A percentile compares a stretch with the other conserved stretches of the same genome.
These are phyloP conservation scores for Trachelus stipa DNA, from an alignment of 2,888 invertebrate genomes.

Conservation along the genomic window DNA sequence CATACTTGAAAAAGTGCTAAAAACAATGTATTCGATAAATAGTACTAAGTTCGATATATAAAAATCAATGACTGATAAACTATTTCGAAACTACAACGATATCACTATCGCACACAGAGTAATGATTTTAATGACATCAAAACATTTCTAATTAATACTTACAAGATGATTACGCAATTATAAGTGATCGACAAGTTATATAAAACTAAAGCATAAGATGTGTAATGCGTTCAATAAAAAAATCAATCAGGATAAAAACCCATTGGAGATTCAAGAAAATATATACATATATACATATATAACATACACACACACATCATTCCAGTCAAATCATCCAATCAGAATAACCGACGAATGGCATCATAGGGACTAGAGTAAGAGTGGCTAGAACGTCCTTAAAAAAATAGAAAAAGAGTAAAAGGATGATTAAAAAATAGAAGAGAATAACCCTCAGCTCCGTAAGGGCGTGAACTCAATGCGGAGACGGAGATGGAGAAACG, in stretches of 20 bases:
- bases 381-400: not conserved
- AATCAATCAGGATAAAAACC: not conserved
- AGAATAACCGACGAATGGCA: not conserved
- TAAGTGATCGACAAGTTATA: not conserved
- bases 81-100: not conserved
- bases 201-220: not conserved
- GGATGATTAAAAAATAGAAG: not conserved
- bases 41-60: not conserved
- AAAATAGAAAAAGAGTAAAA: not conserved
- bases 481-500: slow-evolving; percentile 61
- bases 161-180: not conserved
- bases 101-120: not conserved
- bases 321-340: not conserved
- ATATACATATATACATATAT: not conserved
- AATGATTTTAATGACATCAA: not conserved
- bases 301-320: not conserved
- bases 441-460: not conserved
- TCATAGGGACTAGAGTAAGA: not conserved
- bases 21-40: not conserved
- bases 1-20: not conserved
- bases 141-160: not conserved
- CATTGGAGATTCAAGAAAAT: not conserved
- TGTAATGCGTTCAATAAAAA: not conserved
- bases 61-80: not conserved
- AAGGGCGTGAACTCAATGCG: not conserved